Base-by-base conservation (phyloP, 2,113 vertebrate genomes). In the Catharus fuscescens region DNA sequence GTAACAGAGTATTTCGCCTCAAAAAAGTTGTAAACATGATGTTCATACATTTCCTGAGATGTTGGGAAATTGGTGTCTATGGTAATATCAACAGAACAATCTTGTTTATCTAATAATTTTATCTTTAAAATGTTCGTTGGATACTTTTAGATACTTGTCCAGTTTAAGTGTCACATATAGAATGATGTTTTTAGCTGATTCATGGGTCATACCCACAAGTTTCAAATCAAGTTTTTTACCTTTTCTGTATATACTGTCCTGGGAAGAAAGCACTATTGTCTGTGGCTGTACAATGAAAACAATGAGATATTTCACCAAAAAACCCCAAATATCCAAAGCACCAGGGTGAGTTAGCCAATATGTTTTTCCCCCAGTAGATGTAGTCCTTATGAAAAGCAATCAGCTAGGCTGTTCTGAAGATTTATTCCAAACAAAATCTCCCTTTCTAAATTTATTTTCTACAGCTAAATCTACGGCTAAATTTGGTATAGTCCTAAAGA, bases 401-500 rank as follows among this genome's bases (percentile, higher is more conserved):
- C 32, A 79, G 38, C 10, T 50, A 32, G 31, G 61, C 29, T 64
- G 11, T 79, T 87, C 29, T 11, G 12, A 89, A 79, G 32, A 73
- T 40, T 74, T 87, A 85, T 72, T 89, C 26, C 31, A n/a, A 87
- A 71, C 2, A 2, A 78, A 74, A 56, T 74, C 26, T 84, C 64
- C 52, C 29, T 67, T 86, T 71, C 14, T 61, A 72, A 56, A 53
- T 80, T 45, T 83, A 53, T 90, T 92, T 91, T 71, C 56, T 87
- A 40, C 54, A 80, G 48, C 67, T 73, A 65, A 19, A 65, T 84
- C 29, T 78, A 29, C 8, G 2, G n/a, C 40, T 86, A 62, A 86
- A 76, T 86, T 86, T 60, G 61, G 72, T 71, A 42, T 48, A 59
- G 5, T 76, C 50, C 61, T 93, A 32, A 95, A 92, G 40, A 92